Evolutionary conservation across 2,797 vertebrate species (phyloP).

Genomic region (Peromyscus melanophrys): DNA sequence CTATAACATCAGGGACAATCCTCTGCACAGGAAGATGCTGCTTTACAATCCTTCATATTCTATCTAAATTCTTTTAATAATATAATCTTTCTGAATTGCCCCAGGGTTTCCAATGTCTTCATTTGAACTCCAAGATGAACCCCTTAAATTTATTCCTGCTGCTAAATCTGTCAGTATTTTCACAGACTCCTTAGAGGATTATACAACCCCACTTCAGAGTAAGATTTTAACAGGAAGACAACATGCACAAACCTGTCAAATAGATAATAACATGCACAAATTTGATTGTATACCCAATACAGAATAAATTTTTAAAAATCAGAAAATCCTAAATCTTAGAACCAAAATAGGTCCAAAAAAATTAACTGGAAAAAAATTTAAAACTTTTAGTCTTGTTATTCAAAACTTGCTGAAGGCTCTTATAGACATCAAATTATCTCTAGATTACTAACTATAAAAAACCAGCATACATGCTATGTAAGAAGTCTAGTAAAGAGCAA

Average conservation of each 20-base stretch:
- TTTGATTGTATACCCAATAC: not conserved
- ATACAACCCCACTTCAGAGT: constrained; percentile 28
- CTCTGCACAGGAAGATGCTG: constrained; percentile 17
- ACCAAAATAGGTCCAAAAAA: not conserved
- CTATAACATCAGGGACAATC: not conserved
- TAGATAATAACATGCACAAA: not conserved
- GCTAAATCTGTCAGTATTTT: constrained; percentile 67
- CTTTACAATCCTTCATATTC: constrained; percentile 60
- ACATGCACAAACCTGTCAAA: not conserved
- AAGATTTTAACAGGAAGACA: constrained; percentile 52
- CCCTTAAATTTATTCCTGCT: constrained; percentile 67
- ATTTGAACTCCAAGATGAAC: constrained; percentile 66
- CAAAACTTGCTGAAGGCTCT: not conserved
- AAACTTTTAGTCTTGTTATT: constrained; percentile 12
- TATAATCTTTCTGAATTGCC: constrained; percentile 55
- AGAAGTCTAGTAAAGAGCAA: not conserved
- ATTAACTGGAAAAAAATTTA: constrained; percentile 7
- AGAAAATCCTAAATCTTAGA: constrained; percentile 50
- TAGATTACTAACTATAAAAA: not conserved
- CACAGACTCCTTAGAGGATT: constrained; percentile 44
- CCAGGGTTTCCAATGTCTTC: constrained; percentile 62
- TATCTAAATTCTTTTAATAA: constrained; percentile 75
- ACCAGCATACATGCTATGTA: not conserved
- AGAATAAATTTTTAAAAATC: constrained; percentile 1
- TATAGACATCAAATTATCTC: not conserved